phyloP scores from a whole-genome alignment of 2,113 vertebrate species.

The Leucopternis melanops region DNA sequence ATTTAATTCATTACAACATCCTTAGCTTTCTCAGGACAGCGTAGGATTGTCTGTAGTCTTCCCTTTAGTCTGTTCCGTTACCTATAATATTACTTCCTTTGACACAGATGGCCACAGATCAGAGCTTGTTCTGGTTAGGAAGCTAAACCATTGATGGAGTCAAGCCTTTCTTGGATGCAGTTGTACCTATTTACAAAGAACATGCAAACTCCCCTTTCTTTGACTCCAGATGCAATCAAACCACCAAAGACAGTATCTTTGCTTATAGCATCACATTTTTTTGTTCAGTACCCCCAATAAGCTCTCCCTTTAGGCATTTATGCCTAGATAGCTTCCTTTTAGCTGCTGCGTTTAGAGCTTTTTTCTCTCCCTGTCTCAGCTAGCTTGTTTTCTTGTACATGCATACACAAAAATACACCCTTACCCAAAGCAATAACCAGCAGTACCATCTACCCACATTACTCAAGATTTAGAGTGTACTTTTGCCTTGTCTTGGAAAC shows the following conservation, averaged over 20 bases:
- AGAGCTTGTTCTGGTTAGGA: background rate
- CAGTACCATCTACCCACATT: background rate
- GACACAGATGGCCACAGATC: background rate
- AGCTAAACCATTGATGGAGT: background rate
- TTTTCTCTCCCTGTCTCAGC: background rate
- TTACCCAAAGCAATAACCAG: background rate
- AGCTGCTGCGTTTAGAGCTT: background rate
- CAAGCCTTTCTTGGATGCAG: background rate
- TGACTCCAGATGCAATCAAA: background rate
- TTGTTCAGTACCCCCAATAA: background rate
- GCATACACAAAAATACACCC: background rate
- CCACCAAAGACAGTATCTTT: background rate
- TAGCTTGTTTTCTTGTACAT: background rate
- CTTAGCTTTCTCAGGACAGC: background rate
- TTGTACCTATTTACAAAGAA: background rate
- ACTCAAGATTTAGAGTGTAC: background rate
- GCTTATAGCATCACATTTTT: background rate
- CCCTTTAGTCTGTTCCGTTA: background rate
- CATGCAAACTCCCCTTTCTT: background rate
- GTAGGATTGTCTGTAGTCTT: background rate
- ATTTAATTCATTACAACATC: background rate
- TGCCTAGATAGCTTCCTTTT: background rate
- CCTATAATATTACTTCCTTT: background rate
- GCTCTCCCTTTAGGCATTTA: background rate
- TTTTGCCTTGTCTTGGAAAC: slow-evolving; percentile 7